phyloP scores from a whole-genome alignment of 2,113 vertebrate species.

The Neodon shergylaensis region DNA sequence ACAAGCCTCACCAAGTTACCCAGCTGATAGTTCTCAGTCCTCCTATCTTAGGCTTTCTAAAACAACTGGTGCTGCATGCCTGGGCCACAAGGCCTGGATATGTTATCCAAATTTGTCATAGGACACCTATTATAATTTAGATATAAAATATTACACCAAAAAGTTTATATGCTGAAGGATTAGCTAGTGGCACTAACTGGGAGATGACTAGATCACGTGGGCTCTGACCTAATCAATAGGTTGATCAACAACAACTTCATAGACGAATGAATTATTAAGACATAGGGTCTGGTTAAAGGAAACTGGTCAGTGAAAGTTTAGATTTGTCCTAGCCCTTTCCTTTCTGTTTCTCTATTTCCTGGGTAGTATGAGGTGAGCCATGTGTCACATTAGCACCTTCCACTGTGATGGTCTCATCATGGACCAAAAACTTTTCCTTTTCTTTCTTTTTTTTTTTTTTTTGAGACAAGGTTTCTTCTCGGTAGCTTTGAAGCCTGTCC shows the following conservation, averaged over 20 bases:
- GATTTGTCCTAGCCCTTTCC: neutral
- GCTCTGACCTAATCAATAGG: neutral
- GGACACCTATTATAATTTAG: neutral
- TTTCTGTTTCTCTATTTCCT: neutral
- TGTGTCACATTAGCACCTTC: neutral
- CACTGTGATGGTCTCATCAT: neutral
- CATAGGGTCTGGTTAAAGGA: neutral
- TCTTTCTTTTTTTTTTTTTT: too few relatives aligned
- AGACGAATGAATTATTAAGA: neutral
- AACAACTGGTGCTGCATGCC: neutral
- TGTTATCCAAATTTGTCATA: neutral
- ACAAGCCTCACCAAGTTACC: neutral
- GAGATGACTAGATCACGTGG: neutral
- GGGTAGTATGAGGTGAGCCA: neutral
- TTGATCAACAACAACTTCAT: neutral
- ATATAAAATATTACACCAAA: neutral
- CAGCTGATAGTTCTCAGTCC: neutral
- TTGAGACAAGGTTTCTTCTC: too few relatives aligned
- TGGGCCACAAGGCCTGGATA: neutral
- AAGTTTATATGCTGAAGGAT: neutral
- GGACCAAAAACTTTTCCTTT: neutral
- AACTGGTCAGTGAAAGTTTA: neutral
- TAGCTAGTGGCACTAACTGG: neutral
- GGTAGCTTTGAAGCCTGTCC: too few relatives aligned
- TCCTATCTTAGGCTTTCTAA: neutral